These are phyloP conservation scores for Anastrepha ludens DNA, from an alignment of 1,140 invertebrate species.

Conservation along the genomic window DNA sequence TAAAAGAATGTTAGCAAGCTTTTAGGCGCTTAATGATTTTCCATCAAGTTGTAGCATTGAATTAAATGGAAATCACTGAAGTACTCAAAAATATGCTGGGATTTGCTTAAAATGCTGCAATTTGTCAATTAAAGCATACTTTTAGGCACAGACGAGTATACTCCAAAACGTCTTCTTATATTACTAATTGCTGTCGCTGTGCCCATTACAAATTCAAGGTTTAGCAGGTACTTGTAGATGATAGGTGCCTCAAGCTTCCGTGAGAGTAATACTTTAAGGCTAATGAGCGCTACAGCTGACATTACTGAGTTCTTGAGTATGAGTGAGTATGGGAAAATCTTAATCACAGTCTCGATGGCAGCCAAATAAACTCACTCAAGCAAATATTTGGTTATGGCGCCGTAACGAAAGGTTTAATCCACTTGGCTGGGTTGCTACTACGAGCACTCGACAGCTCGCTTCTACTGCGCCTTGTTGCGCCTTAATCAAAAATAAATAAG, in stretches of 20 bases:
- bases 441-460: neutral
- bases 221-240: neutral
- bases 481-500: neutral
- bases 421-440: neutral
- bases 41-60: neutral
- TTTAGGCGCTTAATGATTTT: neutral
- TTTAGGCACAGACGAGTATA: no score
- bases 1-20: neutral
- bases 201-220: neutral
- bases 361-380: constrained; percentile 1
- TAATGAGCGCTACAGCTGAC: neutral
- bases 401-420: neutral
- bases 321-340: neutral
- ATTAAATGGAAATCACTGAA: no score
- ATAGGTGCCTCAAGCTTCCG: no score
- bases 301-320: no score
- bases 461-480: neutral
- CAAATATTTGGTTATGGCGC: neutral
- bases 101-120: neutral
- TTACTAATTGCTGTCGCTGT: neutral
- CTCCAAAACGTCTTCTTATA: neutral
- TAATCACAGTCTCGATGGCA: neutral
- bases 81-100: neutral
- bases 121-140: neutral
- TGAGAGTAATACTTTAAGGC: neutral